Percentiles rank a stretch among this genome's conserved stretches.
Evolutionary conservation across 2,888 invertebrate genomes (phyloP).

Genomic region (Exephanes ischioxanthus): DNA sequence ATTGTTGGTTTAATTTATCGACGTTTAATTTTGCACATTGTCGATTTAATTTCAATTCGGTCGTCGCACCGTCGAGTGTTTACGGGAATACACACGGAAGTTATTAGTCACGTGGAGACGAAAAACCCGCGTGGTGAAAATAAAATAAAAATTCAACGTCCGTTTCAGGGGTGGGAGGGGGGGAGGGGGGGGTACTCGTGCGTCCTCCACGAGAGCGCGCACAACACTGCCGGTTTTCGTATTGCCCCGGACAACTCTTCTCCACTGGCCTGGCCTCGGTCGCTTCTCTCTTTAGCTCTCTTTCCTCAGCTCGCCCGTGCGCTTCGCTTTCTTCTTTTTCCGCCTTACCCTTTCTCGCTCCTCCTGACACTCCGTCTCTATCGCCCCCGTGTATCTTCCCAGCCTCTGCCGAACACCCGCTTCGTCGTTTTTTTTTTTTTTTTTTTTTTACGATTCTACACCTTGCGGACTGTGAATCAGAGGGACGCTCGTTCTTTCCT

Average conservation of each 20-base stretch:
- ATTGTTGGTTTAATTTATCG: not conserved
- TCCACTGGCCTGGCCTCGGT: slow-evolving; percentile 52
- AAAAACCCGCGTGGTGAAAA: slow-evolving; percentile 44
- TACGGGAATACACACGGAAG: slow-evolving; percentile 6
- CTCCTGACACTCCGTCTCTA: slow-evolving; percentile 59
- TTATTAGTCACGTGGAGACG: slow-evolving; percentile 54
- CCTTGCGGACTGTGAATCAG: slow-evolving; percentile 67
- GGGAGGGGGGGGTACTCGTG: slow-evolving; percentile 66
- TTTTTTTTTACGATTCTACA: slow-evolving; percentile 40
- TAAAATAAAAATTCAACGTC: slow-evolving; percentile 38
- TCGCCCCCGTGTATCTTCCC: slow-evolving; percentile 70
- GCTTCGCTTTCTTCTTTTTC: slow-evolving; percentile 43
- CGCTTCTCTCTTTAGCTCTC: slow-evolving; percentile 54
- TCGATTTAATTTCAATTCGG: not conserved
- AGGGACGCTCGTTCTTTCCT: slow-evolving; percentile 61
- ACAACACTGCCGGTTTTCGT: slow-evolving; percentile 78
- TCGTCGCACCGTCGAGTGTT: not conserved
- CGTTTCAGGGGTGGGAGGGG: not conserved
- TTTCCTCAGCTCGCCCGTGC: slow-evolving; percentile 39
- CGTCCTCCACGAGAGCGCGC: slow-evolving; percentile 78
- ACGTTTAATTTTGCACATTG: not conserved
- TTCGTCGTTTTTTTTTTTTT: not conserved
- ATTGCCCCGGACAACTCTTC: slow-evolving; percentile 73
- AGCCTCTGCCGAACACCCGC: slow-evolving; percentile 69
- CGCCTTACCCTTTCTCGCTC: slow-evolving; percentile 64